Evolutionary conservation across 2,113 vertebrate genomes (phyloP), one percentile per base, ranked within the genome.

Genomic region (Urocitellus parryii): DNA sequence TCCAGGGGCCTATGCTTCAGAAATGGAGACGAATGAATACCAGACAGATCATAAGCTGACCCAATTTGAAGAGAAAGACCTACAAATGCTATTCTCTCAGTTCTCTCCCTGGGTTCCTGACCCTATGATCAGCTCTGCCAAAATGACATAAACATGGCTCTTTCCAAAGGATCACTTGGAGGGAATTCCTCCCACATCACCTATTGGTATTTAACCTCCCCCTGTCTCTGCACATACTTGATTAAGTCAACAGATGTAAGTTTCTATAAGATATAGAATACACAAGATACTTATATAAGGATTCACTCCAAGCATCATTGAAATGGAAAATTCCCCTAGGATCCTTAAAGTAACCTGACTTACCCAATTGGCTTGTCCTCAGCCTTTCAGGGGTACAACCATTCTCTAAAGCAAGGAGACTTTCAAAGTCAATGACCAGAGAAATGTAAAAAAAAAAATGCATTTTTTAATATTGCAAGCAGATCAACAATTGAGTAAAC

Each of bases 1-100:
- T 98, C 97, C 76, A 25, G 95, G 96, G 91, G 89, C 86, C 83
- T 97, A 51, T 78, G 82, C 85, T 98, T 97, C 88, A 95, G 90
- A 97, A 80, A 0, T 0, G 88, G 97, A 95, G 77, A 88, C 96
- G 94, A 72, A 88, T 95, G 90, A 97, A 91, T 76, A 78, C 48
- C 10, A 78, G 48, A 81, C 63, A 95, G 85, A 96, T 92, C 67
- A 70, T 45, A 93, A 67, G 63, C 78, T 96, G 70, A 42, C 61
- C 34, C 53, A 24, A 87, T 88, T 90, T 73, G 94, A 96, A 94
- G 72, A 96, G 88, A 96, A 95, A 94, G 63, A 88, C 39, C 67
- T 90, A 76, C 27, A 67, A 86, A 91, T 77, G 77, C 78, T 72
- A 81, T 12, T 70, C 37, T 94, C 17, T 95, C 13, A 6, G 51